Conservation (phyloP, 1,140 invertebrate genomes). For the Drosophila yakuba region DNA sequence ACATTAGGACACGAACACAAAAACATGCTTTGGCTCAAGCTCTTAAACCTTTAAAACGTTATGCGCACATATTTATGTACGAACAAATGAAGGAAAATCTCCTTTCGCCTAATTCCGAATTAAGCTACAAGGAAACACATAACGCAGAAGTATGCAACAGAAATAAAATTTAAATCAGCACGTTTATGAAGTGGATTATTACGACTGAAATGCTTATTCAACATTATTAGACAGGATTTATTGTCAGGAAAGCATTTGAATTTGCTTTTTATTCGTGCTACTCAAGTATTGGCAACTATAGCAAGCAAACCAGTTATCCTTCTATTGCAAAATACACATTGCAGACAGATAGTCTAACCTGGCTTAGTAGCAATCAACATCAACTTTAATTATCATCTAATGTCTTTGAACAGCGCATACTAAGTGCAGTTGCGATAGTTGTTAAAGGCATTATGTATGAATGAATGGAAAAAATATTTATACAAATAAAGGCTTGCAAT, state of each 20-base stretch:
- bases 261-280: neutral
- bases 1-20: slow-evolving; percentile 28
- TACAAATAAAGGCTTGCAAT: no score
- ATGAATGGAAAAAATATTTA: no score
- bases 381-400: no score
- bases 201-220: slow-evolving; percentile 8
- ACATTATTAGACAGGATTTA: neutral
- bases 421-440: no score
- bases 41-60: slow-evolving; percentile 41
- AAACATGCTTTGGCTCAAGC: slow-evolving; percentile 20
- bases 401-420: no score
- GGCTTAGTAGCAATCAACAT: no score
- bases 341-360: no score
- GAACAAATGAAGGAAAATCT: slow-evolving; percentile 39
- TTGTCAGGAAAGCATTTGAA: neutral
- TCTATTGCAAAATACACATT: no score
- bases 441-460: no score
- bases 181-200: slow-evolving; percentile 30
- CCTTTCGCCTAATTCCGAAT: slow-evolving; percentile 27
- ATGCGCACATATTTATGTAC: slow-evolving; percentile 19
- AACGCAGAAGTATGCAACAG: slow-evolving; percentile 38
- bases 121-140: slow-evolving; percentile 35
- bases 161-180: slow-evolving; percentile 21
- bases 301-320: neutral
- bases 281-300: neutral